Evolutionary conservation across 2,888 invertebrate species (phyloP), one percentile per base, ranked within the genome.

Genomic region (Sacculina carcini): DNA sequence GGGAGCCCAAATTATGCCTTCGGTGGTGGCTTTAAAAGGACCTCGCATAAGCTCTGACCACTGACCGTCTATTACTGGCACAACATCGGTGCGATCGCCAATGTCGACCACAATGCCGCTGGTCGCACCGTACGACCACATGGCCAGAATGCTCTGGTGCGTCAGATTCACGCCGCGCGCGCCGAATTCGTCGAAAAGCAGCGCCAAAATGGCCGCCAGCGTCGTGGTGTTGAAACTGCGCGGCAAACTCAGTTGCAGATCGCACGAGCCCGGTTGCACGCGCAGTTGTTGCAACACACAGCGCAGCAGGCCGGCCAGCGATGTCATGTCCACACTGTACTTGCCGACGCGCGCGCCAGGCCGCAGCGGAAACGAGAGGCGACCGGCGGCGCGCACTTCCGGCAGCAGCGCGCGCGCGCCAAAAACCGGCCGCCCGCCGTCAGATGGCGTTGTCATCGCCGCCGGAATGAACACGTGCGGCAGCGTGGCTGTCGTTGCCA

Each of bases 101-200:
- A 73, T 65, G 59, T 74, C 73, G 19, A 73, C 71, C 29, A 74
- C 69, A 48, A 74, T 68, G 21, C 73, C 74, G 9, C 72, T 71
- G 4, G 69, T 70, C 24, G 70, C 66, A 53, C 69, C 70, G 61
- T 74, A 73, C 2, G 73, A 69, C 62, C 72, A 72, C 26, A 74
- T 66, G 21, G 72, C 65, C 44, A 72, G 62, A 14, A 71, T 65
- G 7, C 71, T 66, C 61, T 74, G 73, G 54, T 69, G 67, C 32
- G 68, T 67, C 57, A 73, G 65, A 58, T 67, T 69, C 14, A 69
- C 66, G 2, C 66, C 66, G 49, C 59, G 58, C 31, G 66, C 66
- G 54, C 59, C 60, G 56, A 67, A 65, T 50, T 65, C 60, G 23
- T 67, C 64, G 52, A 71, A 63, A 29, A 69, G 58, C 7, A 65